Evolutionary conservation across 2,797 vertebrate genomes (phyloP), one percentile per base, ranked within the genome.

Genomic region (Bufotes viridis): DNA sequence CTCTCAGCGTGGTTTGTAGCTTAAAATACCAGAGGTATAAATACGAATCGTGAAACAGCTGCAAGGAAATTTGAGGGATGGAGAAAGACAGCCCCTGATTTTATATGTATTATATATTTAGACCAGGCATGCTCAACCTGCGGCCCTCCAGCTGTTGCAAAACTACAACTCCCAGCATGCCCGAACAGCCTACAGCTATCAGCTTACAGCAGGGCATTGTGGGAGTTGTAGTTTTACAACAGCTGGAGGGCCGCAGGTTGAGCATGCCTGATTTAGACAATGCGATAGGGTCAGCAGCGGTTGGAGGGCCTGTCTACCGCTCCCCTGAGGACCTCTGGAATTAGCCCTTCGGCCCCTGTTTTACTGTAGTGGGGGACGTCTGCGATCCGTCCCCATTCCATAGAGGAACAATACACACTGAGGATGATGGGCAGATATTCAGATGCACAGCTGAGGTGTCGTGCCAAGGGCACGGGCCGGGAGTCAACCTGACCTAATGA

Each of bases 41-140:
- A 80, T 86, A 86, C 70, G 63, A 3, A 51, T 20, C 58, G 22
- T 11, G 26, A 24, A 61, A 72, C 85, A 87, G 85, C 85, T 86
- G 85, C 63, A 49, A 14, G 15, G 26, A 42, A 58, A 69, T 42
- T 18, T 20, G 8, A 74, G 67, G 58, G 57, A n/a, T 7, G 1
- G 20, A 17, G 22, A n/a, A n/a, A 1, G 10, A 13, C 20, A 14
- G 3, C 8, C 17, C 34, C 42, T 42, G 20, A 10, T 42, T 74
- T 2, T 75, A 51, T 75, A n/a, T 75, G 42, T 18, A 74, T 22
- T 75, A 75, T 72, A 72, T 18, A 42, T 72, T 18, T 42, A 14
- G 70, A 1, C 34, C 7, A 29, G 22, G 11, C n/a, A n/a, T n/a
- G n/a, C n/a, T n/a, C n/a, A n/a, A n/a, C n/a, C n/a, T n/a, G n/a